phyloP scores from a whole-genome alignment of 2,113 vertebrate genomes.

The Oryzias javanicus region DNA sequence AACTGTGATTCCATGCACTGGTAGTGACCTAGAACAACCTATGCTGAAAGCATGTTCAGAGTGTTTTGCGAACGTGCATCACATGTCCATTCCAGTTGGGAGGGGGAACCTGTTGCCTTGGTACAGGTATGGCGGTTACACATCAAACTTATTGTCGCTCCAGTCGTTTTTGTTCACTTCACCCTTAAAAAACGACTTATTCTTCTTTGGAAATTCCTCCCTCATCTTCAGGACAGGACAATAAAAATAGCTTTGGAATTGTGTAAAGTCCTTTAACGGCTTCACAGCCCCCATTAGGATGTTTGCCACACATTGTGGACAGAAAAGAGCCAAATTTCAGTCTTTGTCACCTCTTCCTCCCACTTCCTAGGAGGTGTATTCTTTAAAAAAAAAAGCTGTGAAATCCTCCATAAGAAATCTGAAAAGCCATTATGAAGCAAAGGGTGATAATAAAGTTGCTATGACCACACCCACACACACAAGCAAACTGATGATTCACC shows the following conservation, averaged over 20 bases:
- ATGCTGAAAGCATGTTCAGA: too few species aligned
- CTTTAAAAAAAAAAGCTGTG: neutral
- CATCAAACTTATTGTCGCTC: conserved; percentile 13
- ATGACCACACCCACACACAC: conserved; percentile 12
- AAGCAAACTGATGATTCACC: neutral
- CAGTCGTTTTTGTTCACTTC: neutral
- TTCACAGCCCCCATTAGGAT: conserved; percentile 17
- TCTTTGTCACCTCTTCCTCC: conserved; percentile 9
- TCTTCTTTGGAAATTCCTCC: conserved; percentile 7
- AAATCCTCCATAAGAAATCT: conserved; percentile 18
- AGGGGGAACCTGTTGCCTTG: conserved; percentile 5
- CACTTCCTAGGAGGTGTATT: neutral
- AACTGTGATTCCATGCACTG: too few species aligned
- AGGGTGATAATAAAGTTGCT: conserved; percentile 14
- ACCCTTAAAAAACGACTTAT: conserved; percentile 10
- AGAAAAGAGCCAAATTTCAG: conserved; percentile 11
- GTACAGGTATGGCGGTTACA: neutral
- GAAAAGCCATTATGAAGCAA: conserved; percentile 16
- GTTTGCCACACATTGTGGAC: conserved; percentile 36
- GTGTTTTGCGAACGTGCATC: too few species aligned
- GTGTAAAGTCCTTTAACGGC: conserved; percentile 19
- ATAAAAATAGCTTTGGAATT: conserved; percentile 31
- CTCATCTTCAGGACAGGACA: conserved; percentile 11
- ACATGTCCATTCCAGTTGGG: neutral
- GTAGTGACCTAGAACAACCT: too few species aligned